Base-by-base conservation (phyloP, 2,888 invertebrate genomes). In the Strigamia transsilvanica region DNA sequence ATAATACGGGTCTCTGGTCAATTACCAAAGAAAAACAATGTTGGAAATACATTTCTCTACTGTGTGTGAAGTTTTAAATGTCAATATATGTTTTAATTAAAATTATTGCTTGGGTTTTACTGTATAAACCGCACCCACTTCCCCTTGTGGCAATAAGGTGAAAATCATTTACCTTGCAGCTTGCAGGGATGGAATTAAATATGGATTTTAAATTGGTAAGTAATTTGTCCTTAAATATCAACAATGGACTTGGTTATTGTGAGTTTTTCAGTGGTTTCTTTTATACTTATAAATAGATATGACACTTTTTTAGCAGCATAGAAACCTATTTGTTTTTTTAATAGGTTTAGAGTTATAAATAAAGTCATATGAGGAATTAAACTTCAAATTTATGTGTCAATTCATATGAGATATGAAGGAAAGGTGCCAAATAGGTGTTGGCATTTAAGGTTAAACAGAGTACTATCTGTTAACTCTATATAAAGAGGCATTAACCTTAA, bases 371-470 rank as follows among this genome's bases (percentile, higher is more conserved):
- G 23, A 66, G 12, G 18, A 66, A 23, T 66, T 66, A 66, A 2
- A 66, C 61, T 23, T 9, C 23, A 23, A 66, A 23, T 46, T 66
- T 66, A 66, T 66, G 21, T 21, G 61, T 66, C 61, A 66, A 66
- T 23, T 66, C 18, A 12, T 7, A 66, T 66, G 61, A 23, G 61
- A 66, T 21, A 66, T 23, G 12, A 66, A 66, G 61, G 23, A 66
- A 66, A 66, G 61, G 61, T 66, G 61, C 61, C 61, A 66, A 66
- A 66, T 66, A 66, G 61, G 61, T 66, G 61, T 66, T 66, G 61
- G 61, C 61, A 9, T 66, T 66, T 66, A 23, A 46, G 46, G 46
- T n/a, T n/a, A n/a, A 46, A 46, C 46, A 46, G n/a, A 46, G 46
- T 46, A 10, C 13, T 12, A 27, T 46, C 46, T 46, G 15, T 46